These are phyloP conservation scores for Eurypyga helias DNA, from an alignment of 2,113 vertebrate genomes.

Conservation along the genomic window DNA sequence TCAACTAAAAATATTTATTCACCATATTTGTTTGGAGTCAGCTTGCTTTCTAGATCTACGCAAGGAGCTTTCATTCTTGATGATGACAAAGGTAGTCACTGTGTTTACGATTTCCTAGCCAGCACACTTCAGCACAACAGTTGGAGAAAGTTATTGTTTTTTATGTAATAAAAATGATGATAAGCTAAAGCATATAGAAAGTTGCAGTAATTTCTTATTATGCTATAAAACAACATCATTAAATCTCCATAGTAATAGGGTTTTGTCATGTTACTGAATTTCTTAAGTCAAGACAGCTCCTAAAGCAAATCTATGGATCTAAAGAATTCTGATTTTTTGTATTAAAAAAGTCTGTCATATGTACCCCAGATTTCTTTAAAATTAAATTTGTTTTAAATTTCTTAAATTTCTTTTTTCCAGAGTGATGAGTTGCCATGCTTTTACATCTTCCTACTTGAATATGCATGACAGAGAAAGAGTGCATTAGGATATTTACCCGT, in stretches of 20 bases:
- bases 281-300: not conserved
- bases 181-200: not conserved
- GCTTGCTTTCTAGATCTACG: not conserved
- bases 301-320: not conserved
- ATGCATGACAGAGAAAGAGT: not conserved
- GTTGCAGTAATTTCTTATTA: not conserved
- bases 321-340: not conserved
- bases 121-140: not conserved
- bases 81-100: not conserved
- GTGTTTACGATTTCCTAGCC: not conserved
- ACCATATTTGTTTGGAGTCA: not conserved
- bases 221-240: not conserved
- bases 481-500: constrained; percentile 43
- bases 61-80: not conserved
- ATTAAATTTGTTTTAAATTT: not conserved
- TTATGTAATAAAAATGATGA: not conserved
- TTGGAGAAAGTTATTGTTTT: not conserved
- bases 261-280: not conserved
- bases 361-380: not conserved
- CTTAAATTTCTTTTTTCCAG: not conserved
- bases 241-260: not conserved
- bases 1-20: not conserved
- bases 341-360: not conserved
- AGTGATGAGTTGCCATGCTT: not conserved
- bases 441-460: not conserved